Conservation (phyloP, 1,140 invertebrate genomes). For the Carposina sasakii region DNA sequence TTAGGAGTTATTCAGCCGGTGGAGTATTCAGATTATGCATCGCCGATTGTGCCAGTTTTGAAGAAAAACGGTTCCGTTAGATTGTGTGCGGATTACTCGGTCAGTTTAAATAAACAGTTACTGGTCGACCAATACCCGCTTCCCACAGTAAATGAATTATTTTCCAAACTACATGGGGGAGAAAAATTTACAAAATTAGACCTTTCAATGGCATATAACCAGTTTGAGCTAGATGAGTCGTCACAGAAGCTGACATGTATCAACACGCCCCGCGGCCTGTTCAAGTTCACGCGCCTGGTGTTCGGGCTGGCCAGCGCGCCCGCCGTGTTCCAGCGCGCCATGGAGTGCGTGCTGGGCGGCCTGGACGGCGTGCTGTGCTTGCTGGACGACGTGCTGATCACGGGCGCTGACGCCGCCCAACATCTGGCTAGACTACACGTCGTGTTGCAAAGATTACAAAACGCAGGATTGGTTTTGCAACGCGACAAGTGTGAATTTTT, state of each 20-base stretch:
- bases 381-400: constrained; percentile 40
- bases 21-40: constrained; percentile 6
- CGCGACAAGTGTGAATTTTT: constrained; percentile 46
- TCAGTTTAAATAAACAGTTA: constrained; percentile 10
- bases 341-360: constrained; percentile 31
- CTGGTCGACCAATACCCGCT: constrained; percentile 9
- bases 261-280: constrained; percentile 31
- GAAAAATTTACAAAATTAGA: constrained; percentile 24
- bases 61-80: constrained; percentile 5
- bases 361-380: constrained; percentile 20
- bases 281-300: constrained; percentile 22
- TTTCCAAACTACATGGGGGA: constrained; percentile 11
- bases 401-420: constrained; percentile 22
- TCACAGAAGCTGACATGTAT: constrained; percentile 25
- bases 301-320: constrained; percentile 27
- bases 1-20: neutral
- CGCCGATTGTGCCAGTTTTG: constrained; percentile 5
- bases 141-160: constrained; percentile 3
- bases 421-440: constrained; percentile 27
- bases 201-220: constrained; percentile 26
- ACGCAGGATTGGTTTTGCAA: constrained; percentile 33
- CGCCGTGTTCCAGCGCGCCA: constrained; percentile 28
- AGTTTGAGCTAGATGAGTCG: constrained; percentile 19
- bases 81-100: constrained; percentile 11
- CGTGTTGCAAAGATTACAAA: constrained; percentile 27